A percentile compares a stretch with the other conserved stretches of the same genome.
Conservation (phyloP, 1,140 invertebrate genomes). For the Trypoxylus dichotomus region DNA sequence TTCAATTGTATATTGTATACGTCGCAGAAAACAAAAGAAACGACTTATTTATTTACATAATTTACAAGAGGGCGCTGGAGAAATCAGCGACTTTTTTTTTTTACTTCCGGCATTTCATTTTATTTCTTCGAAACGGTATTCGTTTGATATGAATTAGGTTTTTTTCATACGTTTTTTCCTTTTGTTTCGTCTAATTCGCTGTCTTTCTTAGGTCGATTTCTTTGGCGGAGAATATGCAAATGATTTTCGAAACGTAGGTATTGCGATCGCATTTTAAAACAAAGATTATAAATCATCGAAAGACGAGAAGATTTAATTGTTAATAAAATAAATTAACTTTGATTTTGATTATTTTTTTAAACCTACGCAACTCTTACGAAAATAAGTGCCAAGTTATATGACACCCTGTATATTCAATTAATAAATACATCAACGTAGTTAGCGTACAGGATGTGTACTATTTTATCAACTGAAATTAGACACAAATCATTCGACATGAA, state of each 20-base stretch:
- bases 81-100: not conserved
- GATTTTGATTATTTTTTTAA: no score
- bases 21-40: not conserved
- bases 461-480: no score
- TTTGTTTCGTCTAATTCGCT: not conserved
- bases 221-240: slow-evolving; percentile 12
- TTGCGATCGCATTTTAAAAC: no score
- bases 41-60: not conserved
- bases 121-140: not conserved
- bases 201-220: not conserved
- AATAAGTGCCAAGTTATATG: no score
- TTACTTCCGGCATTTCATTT: not conserved
- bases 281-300: no score
- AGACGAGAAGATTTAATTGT: no score
- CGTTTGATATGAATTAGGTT: slow-evolving; percentile 7
- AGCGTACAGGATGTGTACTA: no score
- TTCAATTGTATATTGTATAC: not conserved
- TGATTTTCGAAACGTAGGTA: not conserved
- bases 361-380: no score
- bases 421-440: no score
- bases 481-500: no score
- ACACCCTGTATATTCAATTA: no score
- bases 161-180: not conserved
- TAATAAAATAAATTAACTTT: no score
- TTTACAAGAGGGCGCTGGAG: not conserved